Evolutionary conservation across 2,797 vertebrate genomes (phyloP), one percentile per base, ranked within the genome.

Genomic region (Phyllotis vaccarum): DNA sequence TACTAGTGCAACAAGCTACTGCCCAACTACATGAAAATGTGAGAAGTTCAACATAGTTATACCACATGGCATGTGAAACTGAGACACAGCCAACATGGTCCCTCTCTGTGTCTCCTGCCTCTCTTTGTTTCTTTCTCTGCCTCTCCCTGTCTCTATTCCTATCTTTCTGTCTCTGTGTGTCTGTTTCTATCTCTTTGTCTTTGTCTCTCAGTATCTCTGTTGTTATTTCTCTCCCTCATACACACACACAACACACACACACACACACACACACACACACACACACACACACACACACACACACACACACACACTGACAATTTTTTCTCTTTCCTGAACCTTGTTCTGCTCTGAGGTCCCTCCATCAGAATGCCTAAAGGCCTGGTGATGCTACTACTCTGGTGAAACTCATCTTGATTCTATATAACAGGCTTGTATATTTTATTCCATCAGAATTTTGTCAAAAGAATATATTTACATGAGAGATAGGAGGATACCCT

Each of bases 31-130:
- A 21, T 64, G 37, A 60, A 19, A 66, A 29, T 2, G 16, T 64
- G 37, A 60, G 14, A 66, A 64, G 27, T 27, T 52, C 75, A 78
- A 60, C 37, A 34, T 37, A 16, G 14, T 27, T 34, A 19, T 1
- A 22, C 66, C 31, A 62, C 49, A 49, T 60, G 49, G 49, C 19
- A 12, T 54, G 14, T 24, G 0, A 49, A n/a, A 0, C 0, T 13
- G 7, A 24, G 24, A 6, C 2, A 0, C 0, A 1, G 9, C 16
- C 29, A 79, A 66, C 34, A 40, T 7, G 43, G 2, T 24, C n/a
- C 17, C 17, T 22, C 3, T 78, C 29, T 24, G 3, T 72, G 2
- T 86, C 37, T 40, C 3, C 34, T 88, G 10, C n/a, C 1, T 14
- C 12, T 58, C 24, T 66, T 16, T n/a, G 17, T 56, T 8, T 1